Conservation (phyloP, 2,888 invertebrate species). For the Melanchra persicariae region DNA sequence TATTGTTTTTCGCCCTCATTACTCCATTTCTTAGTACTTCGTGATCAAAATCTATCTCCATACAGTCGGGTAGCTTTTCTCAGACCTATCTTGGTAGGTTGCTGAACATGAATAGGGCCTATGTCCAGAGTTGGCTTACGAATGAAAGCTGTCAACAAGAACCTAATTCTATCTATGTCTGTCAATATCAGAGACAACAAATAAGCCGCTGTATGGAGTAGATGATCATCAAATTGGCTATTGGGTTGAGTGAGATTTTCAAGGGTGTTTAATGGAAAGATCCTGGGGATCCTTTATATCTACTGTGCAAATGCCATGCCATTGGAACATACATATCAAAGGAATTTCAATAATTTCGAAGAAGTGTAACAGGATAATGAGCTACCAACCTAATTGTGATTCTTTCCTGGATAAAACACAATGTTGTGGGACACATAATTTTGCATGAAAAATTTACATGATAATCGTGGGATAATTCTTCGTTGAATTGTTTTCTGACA, state of each 20-base stretch:
- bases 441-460: constrained; percentile 63
- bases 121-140: constrained; percentile 5
- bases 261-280: constrained; percentile 26
- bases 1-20: neutral
- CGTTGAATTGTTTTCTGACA: constrained; percentile 54
- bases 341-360: constrained; percentile 49
- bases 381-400: constrained; percentile 42
- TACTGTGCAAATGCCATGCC: constrained; percentile 15
- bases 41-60: constrained; percentile 32
- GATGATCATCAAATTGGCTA: constrained; percentile 46
- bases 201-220: constrained; percentile 39
- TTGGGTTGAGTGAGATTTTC: constrained; percentile 45
- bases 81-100: neutral
- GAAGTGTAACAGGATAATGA: constrained; percentile 28
- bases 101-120: neutral
- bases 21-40: constrained; percentile 46
- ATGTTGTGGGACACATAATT: constrained; percentile 56
- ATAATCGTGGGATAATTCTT: constrained; percentile 64
- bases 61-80: constrained; percentile 7
- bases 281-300: constrained; percentile 28
- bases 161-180: neutral
- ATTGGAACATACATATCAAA: constrained; percentile 26
- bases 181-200: constrained; percentile 25
- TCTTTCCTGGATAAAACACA: constrained; percentile 52
- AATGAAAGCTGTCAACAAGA: neutral